Evolutionary conservation across 2,888 invertebrate species (phyloP).

Genomic region (Drosophila basisetae): DNA sequence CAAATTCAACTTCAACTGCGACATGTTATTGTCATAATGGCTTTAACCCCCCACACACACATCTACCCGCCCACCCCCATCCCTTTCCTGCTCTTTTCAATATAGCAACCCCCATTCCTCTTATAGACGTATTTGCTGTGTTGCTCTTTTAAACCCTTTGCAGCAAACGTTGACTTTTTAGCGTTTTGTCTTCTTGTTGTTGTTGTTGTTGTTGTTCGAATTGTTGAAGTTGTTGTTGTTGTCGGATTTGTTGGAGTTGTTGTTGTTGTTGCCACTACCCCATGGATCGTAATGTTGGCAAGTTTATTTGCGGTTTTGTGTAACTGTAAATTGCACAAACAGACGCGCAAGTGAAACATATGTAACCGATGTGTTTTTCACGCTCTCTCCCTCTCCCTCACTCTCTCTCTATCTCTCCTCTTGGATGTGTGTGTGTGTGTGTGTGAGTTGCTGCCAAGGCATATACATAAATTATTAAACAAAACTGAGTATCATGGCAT

Average conservation of each 20-base stretch:
- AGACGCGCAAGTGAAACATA: slow-evolving; percentile 78
- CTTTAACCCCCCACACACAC: neutral
- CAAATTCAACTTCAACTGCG: slow-evolving; percentile 65
- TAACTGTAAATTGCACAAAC: slow-evolving; percentile 77
- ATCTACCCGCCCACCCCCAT: neutral
- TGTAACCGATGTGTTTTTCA: slow-evolving; percentile 64
- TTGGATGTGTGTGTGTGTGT: slow-evolving; percentile 12
- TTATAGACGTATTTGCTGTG: slow-evolving; percentile 17
- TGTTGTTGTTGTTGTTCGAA: slow-evolving; percentile 8
- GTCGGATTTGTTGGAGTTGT: slow-evolving; percentile 1
- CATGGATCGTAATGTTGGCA: slow-evolving; percentile 71
- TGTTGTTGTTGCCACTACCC: slow-evolving; percentile 9
- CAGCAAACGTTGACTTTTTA: slow-evolving; percentile 71
- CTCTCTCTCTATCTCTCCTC: neutral
- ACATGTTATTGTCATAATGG: slow-evolving; percentile 79
- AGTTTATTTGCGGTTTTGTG: slow-evolving; percentile 79
- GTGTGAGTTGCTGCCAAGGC: slow-evolving; percentile 68
- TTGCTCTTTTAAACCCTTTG: slow-evolving; percentile 50
- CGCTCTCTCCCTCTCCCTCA: neutral
- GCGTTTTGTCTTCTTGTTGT: slow-evolving; percentile 72
- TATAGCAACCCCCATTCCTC: neutral
- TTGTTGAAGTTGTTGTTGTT: slow-evolving; percentile 28
- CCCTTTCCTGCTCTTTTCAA: neutral
- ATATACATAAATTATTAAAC: slow-evolving; percentile 74
- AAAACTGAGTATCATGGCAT: slow-evolving; percentile 76